Evolutionary conservation across 2,797 vertebrate species (phyloP), one percentile per base, ranked within the genome.

Genomic region (Champsocephalus gunnari): DNA sequence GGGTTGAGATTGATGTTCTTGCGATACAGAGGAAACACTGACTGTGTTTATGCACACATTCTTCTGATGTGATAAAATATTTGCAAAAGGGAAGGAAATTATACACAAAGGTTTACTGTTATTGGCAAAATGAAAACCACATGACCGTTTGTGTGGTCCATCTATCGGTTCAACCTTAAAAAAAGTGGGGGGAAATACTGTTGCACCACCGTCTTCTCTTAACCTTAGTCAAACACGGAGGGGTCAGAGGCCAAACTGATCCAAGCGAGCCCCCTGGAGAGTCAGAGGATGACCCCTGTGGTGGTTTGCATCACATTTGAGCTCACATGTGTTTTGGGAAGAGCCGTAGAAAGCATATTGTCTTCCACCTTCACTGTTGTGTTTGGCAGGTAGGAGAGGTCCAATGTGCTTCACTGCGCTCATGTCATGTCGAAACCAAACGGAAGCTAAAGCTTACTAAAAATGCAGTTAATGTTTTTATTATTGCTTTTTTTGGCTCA

Each of bases 241-340:
- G 12, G 74, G 60, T 73, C 66, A 70, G 65, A 59, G 84, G 77
- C 14, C 62, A 63, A 0, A 51, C 10, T 2, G 45, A 75, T 85
- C 54, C 6, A 41, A 43, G 32, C 2, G 11, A 61, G 32, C 21
- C 38, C 41, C 61, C 77, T 5, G 17, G 10, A 6, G 70, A 58
- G 65, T 73, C 3, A 16, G 21, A 57, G 19, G 24, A 53, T 61
- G 71, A 84, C 43, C 49, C 50, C 48, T 59, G 60, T 60, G 66
- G 75, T 63, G 16, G 53, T 53, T 12, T 68, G 47, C 67, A 44
- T 69, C 57, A 55, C 65, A 64, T 41, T 28, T 11, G 14, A 71
- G 77, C 62, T 88, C 70, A 8, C 0, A 12, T 87, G 73, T 92
- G 80, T 84, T 87, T 85, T 84, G 59, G 65, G 77, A 83, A 85